These are phyloP conservation scores for Protophormia terraenovae DNA, from an alignment of 2,888 invertebrate species.

Conservation along the genomic window DNA sequence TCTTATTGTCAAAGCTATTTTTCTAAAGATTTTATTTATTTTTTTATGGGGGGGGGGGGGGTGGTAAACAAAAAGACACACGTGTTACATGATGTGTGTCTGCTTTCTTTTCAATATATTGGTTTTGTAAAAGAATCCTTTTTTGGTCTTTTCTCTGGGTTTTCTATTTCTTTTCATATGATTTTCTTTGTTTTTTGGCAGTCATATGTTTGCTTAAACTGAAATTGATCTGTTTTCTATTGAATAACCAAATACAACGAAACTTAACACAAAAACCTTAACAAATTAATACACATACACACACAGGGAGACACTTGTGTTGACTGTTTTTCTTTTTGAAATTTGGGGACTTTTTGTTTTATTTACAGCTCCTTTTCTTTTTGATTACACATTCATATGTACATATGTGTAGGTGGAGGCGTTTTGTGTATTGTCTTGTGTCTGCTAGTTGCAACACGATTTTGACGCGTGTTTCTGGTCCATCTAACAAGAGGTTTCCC, in stretches of 20 bases:
- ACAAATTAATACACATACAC: neutral
- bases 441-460: slow-evolving; percentile 39
- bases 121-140: slow-evolving; percentile 10
- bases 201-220: slow-evolving; percentile 23
- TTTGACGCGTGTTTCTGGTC: slow-evolving; percentile 59
- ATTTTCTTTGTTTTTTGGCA: neutral
- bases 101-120: neutral
- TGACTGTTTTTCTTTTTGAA: neutral
- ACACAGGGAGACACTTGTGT: too few relatives aligned
- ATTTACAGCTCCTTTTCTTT: slow-evolving; percentile 19
- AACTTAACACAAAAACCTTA: too few relatives aligned
- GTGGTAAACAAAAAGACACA: neutral
- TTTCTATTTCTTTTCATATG: neutral
- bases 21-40: neutral
- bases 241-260: slow-evolving; percentile 44
- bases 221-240: slow-evolving; percentile 55
- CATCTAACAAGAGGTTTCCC: slow-evolving; percentile 41
- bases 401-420: neutral
- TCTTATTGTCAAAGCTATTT: neutral
- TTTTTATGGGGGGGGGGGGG: too few relatives aligned
- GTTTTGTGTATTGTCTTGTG: neutral
- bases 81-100: neutral
- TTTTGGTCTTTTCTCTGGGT: neutral
- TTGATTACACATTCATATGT: neutral
- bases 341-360: neutral